These are phyloP conservation scores for Hirtodrosophila cameraria DNA, from an alignment of 2,888 invertebrate genomes.

Conservation along the genomic window DNA sequence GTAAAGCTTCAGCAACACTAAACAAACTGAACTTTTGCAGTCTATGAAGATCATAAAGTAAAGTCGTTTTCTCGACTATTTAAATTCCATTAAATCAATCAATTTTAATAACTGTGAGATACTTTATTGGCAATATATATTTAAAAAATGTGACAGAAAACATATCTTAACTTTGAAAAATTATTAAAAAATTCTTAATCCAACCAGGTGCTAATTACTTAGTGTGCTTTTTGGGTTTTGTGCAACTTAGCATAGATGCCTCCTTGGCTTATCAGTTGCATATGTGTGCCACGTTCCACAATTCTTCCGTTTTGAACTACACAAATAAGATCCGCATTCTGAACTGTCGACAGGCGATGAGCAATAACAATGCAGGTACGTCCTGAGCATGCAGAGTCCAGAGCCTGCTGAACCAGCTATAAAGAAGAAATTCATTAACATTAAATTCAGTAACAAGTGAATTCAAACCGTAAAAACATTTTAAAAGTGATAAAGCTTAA, in stretches of 20 bases:
- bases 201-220: background rate
- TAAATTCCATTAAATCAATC: background rate
- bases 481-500: no score
- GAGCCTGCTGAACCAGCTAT: slow-evolving; percentile 91
- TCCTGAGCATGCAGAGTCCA: slow-evolving; percentile 91
- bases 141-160: slow-evolving; percentile 7
- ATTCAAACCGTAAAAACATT: no score
- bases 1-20: no score
- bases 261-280: slow-evolving; percentile 88
- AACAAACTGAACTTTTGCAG: no score
- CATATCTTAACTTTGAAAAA: slow-evolving; percentile 10
- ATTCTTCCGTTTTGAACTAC: slow-evolving; percentile 91
- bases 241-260: slow-evolving; percentile 89
- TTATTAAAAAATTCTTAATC: background rate
- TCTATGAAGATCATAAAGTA: background rate
- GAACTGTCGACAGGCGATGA: slow-evolving; percentile 92
- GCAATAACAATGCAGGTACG: slow-evolving; percentile 95
- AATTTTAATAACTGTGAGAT: slow-evolving; percentile 1
- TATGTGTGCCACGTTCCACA: slow-evolving; percentile 91
- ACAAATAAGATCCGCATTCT: slow-evolving; percentile 93
- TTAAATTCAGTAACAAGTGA: background rate
- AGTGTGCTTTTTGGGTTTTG: slow-evolving; percentile 85
- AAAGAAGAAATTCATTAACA: background rate
- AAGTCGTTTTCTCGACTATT: no score
- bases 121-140: slow-evolving; percentile 27